Evolutionary conservation across 2,888 invertebrate genomes (phyloP).

Genomic region (Orthosia incerta): DNA sequence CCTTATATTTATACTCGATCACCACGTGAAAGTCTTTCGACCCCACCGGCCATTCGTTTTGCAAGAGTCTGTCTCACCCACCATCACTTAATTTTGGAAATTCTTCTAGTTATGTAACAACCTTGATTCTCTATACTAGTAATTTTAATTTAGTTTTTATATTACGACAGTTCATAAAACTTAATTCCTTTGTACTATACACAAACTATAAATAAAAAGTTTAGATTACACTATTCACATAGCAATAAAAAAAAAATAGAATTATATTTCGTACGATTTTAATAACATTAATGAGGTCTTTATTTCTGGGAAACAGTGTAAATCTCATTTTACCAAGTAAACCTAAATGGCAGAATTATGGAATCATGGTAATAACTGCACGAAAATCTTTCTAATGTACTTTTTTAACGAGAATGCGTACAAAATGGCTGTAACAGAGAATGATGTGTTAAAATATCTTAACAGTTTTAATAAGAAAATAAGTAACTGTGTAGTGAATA

Average conservation of each 20-base stretch:
- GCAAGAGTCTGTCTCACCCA: not conserved
- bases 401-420: slow-evolving; percentile 7
- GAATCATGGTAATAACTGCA: slow-evolving; percentile 14
- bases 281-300: slow-evolving; percentile 25
- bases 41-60: not conserved
- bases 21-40: too few relatives aligned
- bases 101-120: too few relatives aligned
- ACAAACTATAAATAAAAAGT: too few relatives aligned
- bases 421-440: slow-evolving; percentile 12
- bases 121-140: too few relatives aligned
- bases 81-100: too few relatives aligned
- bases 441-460: slow-evolving; percentile 25
- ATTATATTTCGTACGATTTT: not conserved
- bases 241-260: not conserved
- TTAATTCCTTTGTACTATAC: not conserved
- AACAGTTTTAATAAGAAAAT: slow-evolving; percentile 30
- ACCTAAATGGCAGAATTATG: slow-evolving; percentile 21
- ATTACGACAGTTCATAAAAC: too few relatives aligned
- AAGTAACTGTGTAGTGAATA: slow-evolving; percentile 31
- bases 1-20: not conserved
- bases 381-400: slow-evolving; percentile 2
- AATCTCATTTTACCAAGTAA: slow-evolving; percentile 6
- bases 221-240: not conserved
- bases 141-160: too few relatives aligned
- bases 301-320: slow-evolving; percentile 6